These are phyloP conservation scores for Siniperca scherzeri DNA, from an alignment of 2,797 vertebrate genomes.

Conservation along the genomic window DNA sequence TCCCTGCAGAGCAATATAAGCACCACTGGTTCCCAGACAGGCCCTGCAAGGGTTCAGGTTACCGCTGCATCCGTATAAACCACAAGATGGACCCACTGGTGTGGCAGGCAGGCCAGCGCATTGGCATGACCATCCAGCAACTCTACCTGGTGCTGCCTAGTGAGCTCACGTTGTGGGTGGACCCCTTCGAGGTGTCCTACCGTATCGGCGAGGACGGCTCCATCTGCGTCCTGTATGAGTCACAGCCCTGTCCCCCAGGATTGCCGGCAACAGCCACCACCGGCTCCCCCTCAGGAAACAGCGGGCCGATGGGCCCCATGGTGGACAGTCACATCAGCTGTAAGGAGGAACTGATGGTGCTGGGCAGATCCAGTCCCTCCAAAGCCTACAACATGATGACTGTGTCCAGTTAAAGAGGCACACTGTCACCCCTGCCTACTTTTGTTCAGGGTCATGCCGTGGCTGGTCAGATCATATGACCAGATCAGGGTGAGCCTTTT, in stretches of 20 bases:
- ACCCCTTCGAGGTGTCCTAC: slow-evolving; percentile 98
- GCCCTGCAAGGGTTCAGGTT: slow-evolving; percentile 95
- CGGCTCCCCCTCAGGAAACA: slow-evolving; percentile 76
- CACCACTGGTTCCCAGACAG: slow-evolving; percentile 98
- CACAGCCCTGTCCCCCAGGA: slow-evolving; percentile 84
- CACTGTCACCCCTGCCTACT: slow-evolving; percentile 59
- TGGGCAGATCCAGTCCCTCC: slow-evolving; percentile 96
- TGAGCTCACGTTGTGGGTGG: slow-evolving; percentile 98
- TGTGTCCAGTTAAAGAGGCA: slow-evolving; percentile 93
- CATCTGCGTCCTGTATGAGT: slow-evolving; percentile 97
- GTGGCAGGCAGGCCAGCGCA: slow-evolving; percentile 94
- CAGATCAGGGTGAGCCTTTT: slow-evolving; percentile 78
- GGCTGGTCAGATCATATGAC: slow-evolving; percentile 64
- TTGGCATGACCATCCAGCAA: slow-evolving; percentile 96
- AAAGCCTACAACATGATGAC: slow-evolving; percentile 99
- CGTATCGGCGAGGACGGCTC: slow-evolving; percentile 97
- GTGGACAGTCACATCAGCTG: slow-evolving; percentile 98
- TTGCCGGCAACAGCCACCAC: slow-evolving; percentile 51
- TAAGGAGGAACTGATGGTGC: slow-evolving; percentile 96
- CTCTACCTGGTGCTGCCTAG: slow-evolving; percentile 96
- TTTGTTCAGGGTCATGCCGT: slow-evolving; percentile 76
- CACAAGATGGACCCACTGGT: slow-evolving; percentile 99
- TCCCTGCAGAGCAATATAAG: slow-evolving; percentile 94
- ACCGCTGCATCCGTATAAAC: slow-evolving; percentile 98
- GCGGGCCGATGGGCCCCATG: slow-evolving; percentile 85